Evolutionary conservation across 2,113 vertebrate species (phyloP).

Genomic region (Lampris megalopsis): DNA sequence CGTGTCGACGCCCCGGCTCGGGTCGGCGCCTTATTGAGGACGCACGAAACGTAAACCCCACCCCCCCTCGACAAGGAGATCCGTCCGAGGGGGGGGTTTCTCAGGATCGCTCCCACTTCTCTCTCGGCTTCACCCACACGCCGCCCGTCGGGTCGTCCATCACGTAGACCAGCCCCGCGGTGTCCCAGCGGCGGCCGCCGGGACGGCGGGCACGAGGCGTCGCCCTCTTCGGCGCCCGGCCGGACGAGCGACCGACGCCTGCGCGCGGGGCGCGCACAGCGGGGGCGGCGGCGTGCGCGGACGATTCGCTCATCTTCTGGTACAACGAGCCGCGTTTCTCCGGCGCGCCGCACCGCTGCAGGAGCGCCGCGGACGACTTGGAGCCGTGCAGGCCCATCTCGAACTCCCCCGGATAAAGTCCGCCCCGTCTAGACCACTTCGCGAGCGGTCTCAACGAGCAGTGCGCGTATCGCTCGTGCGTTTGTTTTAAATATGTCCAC

Average conservation of each 20-base stretch:
- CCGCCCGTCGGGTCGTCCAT: slow-evolving; percentile 81
- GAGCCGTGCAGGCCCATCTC: slow-evolving; percentile 78
- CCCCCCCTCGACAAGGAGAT: too few relatives aligned
- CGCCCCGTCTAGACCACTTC: too few relatives aligned
- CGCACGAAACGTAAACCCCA: too few relatives aligned
- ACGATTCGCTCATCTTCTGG: slow-evolving; percentile 36
- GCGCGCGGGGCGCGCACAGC: slow-evolving; percentile 46
- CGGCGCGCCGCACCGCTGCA: slow-evolving; percentile 34
- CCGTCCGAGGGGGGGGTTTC: too few relatives aligned
- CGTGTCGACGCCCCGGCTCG: too few relatives aligned
- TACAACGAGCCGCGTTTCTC: slow-evolving; percentile 17
- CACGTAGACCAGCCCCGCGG: slow-evolving; percentile 76
- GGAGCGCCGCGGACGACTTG: slow-evolving; percentile 61
- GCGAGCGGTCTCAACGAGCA: too few relatives aligned
- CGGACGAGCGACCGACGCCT: too few relatives aligned
- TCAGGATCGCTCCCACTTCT: slow-evolving; percentile 70
- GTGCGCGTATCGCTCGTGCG: too few relatives aligned
- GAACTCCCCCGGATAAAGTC: slow-evolving; percentile 37
- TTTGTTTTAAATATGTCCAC: too few relatives aligned
- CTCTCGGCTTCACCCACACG: slow-evolving; percentile 78
- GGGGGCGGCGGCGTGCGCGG: slow-evolving; percentile 14
- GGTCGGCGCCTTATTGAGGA: too few relatives aligned
- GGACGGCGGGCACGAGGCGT: slow-evolving; percentile 39
- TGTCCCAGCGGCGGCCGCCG: slow-evolving; percentile 45
- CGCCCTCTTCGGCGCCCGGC: slow-evolving; percentile 7